These are phyloP conservation scores for Chloropsis hardwickii DNA, from an alignment of 2,113 vertebrate genomes.

Conservation along the genomic window DNA sequence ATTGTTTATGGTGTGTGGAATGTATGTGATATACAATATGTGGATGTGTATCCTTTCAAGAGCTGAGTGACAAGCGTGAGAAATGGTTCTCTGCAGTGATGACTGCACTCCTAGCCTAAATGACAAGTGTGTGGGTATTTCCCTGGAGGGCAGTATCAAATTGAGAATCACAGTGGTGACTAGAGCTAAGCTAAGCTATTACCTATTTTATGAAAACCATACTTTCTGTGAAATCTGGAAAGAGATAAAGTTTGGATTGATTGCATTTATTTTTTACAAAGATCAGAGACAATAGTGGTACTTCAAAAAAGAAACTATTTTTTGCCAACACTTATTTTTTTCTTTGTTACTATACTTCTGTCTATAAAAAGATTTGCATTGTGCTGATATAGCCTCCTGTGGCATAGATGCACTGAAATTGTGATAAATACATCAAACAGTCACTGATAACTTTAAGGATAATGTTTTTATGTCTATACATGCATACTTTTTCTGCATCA, in stretches of 20 bases:
- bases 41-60: background rate
- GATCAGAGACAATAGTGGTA: background rate
- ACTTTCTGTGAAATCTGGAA: background rate
- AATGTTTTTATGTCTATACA: background rate
- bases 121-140: background rate
- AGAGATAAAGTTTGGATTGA: background rate
- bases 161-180: background rate
- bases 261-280: background rate
- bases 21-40: background rate
- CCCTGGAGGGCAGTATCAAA: slow-evolving; percentile 2
- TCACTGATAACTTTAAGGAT: background rate
- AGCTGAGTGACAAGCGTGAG: background rate
- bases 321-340: background rate
- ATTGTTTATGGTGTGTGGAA: background rate
- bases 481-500: accelerated
- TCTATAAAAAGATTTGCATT: background rate
- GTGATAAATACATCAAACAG: background rate
- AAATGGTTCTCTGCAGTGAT: background rate
- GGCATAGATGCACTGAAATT: background rate
- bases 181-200: background rate
- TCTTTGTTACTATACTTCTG: background rate
- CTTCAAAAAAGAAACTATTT: background rate
- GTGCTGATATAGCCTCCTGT: background rate
- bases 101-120: background rate
- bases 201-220: background rate